Evolutionary conservation across 2,113 vertebrate species (phyloP).

Genomic region (Gasterosteus nipponicus): DNA sequence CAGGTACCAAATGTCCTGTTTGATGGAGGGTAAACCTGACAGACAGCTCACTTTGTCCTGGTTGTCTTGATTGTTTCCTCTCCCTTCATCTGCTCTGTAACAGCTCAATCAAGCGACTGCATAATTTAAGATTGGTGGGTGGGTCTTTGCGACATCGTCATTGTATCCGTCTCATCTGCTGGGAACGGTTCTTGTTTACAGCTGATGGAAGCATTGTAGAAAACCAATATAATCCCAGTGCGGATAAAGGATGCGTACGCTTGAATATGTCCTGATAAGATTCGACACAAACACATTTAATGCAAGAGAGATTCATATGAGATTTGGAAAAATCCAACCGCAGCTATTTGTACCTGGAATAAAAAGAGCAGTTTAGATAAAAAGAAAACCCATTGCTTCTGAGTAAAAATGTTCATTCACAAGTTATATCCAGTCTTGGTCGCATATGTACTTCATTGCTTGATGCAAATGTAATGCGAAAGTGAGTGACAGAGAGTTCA

Average conservation of each 20-base stretch:
- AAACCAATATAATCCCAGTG: constrained; percentile 20
- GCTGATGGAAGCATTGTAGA: constrained; percentile 21
- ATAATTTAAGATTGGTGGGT: constrained; percentile 37
- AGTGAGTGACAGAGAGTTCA: constrained; percentile 24
- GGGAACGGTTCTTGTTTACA: constrained; percentile 35
- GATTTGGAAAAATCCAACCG: constrained; percentile 22
- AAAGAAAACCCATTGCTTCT: background rate
- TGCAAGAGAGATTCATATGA: constrained; percentile 13
- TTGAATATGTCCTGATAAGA: constrained; percentile 23
- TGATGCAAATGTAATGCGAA: constrained; percentile 18
- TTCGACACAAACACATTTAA: constrained; percentile 21
- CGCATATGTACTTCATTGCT: constrained; percentile 22
- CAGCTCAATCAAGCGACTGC: constrained; percentile 58
- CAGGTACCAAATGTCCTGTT: constrained; percentile 61
- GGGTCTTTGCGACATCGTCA: constrained; percentile 23
- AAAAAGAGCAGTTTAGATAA: background rate
- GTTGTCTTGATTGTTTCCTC: constrained; percentile 52
- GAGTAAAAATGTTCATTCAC: background rate
- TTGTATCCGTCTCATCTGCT: constrained; percentile 16
- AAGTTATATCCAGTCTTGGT: constrained; percentile 1
- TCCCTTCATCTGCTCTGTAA: constrained; percentile 40
- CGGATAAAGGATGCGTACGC: constrained; percentile 32
- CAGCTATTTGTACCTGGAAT: constrained; percentile 8
- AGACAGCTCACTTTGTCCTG: constrained; percentile 59
- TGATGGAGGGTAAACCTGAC: constrained; percentile 60